Conservation (phyloP, 2,888 invertebrate species). For the Oscheius myriophilus region DNA sequence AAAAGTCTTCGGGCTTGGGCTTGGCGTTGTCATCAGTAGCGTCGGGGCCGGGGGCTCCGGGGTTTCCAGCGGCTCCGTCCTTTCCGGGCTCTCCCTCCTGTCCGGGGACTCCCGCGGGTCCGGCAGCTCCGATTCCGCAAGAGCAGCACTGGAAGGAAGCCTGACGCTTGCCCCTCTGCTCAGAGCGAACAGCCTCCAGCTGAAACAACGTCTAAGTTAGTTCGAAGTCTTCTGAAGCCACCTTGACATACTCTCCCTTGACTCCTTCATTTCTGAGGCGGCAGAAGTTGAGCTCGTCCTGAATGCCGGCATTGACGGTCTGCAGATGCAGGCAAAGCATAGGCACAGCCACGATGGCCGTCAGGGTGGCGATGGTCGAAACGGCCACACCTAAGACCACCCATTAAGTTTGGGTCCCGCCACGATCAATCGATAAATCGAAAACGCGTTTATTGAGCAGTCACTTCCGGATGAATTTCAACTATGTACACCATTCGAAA, state of each 20-base stretch:
- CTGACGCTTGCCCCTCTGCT: slow-evolving; percentile 12
- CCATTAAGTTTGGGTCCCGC: neutral
- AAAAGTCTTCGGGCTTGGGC: slow-evolving; percentile 12
- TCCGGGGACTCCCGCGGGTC: slow-evolving; percentile 22
- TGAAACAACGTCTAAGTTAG: no score
- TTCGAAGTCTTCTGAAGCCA: no score
- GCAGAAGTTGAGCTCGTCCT: slow-evolving; percentile 56
- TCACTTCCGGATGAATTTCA: no score
- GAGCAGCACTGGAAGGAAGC: slow-evolving; percentile 17
- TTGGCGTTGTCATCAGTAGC: slow-evolving; percentile 21
- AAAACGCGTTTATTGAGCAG: no score
- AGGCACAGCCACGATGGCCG: slow-evolving; percentile 61
- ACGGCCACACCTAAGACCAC: slow-evolving; percentile 44
- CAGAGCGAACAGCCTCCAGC: slow-evolving; percentile 2
- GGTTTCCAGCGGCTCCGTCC: slow-evolving; percentile 14
- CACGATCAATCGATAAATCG: no score
- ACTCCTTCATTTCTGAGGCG: slow-evolving; percentile 38
- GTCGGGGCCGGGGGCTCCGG: slow-evolving; percentile 22
- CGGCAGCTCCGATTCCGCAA: slow-evolving; percentile 23
- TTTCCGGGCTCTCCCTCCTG: slow-evolving; percentile 22
- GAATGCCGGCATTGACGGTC: slow-evolving; percentile 59
- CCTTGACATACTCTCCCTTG: slow-evolving; percentile 38
- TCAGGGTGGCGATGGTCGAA: slow-evolving; percentile 59
- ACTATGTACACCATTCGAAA: no score
- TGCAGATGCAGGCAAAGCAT: slow-evolving; percentile 67